A percentile compares a stretch with the other conserved stretches of the same genome.
These are phyloP conservation scores for Acanthiza pusilla DNA, from an alignment of 2,797 vertebrate species.

Conservation along the genomic window DNA sequence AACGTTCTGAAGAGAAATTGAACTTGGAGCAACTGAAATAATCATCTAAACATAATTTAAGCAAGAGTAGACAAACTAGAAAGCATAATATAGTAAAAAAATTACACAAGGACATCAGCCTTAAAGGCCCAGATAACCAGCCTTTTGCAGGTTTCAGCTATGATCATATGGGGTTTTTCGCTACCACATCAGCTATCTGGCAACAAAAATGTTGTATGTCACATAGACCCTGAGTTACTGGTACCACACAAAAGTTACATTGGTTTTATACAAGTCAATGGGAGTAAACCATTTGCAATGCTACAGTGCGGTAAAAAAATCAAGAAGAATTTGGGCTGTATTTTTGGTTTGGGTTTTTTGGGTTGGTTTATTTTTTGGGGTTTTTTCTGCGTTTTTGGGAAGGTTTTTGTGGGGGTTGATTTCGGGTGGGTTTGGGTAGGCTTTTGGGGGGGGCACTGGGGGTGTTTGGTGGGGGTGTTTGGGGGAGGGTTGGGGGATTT, in stretches of 20 bases:
- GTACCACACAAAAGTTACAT: neutral
- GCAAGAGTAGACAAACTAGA: neutral
- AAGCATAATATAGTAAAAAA: neutral
- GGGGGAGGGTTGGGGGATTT: accelerated
- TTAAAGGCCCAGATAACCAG: neutral
- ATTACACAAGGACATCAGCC: neutral
- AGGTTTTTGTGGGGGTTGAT: neutral
- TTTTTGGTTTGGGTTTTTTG: neutral
- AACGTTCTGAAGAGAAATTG: neutral
- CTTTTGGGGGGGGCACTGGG: neutral
- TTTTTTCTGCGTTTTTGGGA: accelerated
- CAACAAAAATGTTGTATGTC: neutral
- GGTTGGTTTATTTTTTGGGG: neutral
- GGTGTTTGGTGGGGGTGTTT: neutral
- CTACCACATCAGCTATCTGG: neutral
- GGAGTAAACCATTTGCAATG: neutral
- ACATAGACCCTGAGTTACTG: neutral
- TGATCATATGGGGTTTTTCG: neutral
- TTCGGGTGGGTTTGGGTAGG: neutral
- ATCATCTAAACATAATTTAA: neutral
- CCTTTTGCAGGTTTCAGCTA: neutral
- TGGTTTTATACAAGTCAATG: neutral
- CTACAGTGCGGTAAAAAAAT: neutral
- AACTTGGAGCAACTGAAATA: neutral
- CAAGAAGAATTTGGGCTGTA: neutral